phyloP scores from a whole-genome alignment of 2,888 invertebrate species.

The Microctonus brassicae region DNA sequence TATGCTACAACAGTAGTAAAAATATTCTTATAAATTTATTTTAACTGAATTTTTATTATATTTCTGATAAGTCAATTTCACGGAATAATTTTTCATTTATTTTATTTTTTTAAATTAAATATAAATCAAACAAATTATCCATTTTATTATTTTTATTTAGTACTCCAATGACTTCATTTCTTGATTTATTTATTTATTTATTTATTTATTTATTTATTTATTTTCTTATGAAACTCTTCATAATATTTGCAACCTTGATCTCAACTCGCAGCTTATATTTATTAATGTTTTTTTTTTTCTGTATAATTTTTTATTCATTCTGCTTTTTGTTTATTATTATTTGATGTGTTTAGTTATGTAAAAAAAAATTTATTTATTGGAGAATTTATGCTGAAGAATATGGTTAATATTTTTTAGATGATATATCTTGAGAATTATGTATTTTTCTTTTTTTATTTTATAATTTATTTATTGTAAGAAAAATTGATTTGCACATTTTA shows the following conservation, averaged over 20 bases:
- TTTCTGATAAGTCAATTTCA: not conserved
- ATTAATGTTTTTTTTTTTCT: not conserved
- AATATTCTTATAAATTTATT: not conserved
- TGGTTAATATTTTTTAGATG: too few species aligned
- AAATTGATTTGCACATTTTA: too few species aligned
- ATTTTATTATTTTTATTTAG: not conserved
- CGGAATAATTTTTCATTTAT: not conserved
- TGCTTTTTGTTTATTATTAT: not conserved
- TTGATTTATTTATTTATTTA: not conserved
- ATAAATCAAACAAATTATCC: not conserved
- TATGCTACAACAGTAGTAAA: not conserved
- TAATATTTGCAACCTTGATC: not conserved
- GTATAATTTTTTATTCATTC: not conserved
- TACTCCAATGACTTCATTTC: not conserved
- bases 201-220: not conserved
- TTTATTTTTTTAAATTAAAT: not conserved
- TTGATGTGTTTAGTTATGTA: not conserved
- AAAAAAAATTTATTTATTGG: too few species aligned
- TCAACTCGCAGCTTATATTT: not conserved
- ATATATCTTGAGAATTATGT: too few species aligned
- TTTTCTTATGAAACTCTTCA: not conserved
- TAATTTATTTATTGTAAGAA: too few species aligned
- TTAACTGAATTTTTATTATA: conserved; percentile 6
- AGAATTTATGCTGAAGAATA: too few species aligned
- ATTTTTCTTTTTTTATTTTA: too few species aligned